Conservation (phyloP, 2,797 vertebrate species). For the Muscicapa comitata region DNA sequence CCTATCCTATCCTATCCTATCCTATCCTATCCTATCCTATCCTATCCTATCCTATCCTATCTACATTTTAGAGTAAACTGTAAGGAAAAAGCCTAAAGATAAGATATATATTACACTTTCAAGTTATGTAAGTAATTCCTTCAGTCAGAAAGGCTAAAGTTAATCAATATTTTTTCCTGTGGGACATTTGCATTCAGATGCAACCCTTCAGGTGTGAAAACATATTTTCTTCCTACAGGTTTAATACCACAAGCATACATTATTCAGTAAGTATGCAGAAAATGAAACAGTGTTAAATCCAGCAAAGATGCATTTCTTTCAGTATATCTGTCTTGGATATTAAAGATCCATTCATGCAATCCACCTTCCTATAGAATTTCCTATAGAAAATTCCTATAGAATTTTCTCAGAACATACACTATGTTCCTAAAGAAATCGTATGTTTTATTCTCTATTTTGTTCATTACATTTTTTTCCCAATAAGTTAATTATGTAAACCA, state of each 20-base stretch:
- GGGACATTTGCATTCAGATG: not conserved
- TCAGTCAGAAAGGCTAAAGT: not conserved
- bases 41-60: not conserved
- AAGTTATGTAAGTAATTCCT: not conserved
- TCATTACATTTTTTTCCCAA: not conserved
- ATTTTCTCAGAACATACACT: not conserved
- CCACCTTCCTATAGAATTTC: not conserved
- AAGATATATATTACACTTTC: not conserved
- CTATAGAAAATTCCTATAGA: not conserved
- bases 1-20: no score
- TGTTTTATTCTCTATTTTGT: not conserved
- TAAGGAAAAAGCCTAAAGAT: not conserved
- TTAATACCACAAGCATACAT: not conserved
- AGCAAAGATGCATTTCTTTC: not conserved
- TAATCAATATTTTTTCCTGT: not conserved
- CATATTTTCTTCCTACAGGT: not conserved
- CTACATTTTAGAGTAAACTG: not conserved
- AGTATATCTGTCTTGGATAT: not conserved
- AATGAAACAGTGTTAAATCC: not conserved
- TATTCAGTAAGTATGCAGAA: not conserved
- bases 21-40: no score
- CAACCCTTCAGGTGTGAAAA: not conserved
- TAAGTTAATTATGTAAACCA: not conserved
- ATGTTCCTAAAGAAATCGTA: not conserved
- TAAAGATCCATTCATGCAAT: not conserved